These are phyloP conservation scores for Lasioglossum vierecki DNA, from an alignment of 2,888 invertebrate species.

Conservation along the genomic window DNA sequence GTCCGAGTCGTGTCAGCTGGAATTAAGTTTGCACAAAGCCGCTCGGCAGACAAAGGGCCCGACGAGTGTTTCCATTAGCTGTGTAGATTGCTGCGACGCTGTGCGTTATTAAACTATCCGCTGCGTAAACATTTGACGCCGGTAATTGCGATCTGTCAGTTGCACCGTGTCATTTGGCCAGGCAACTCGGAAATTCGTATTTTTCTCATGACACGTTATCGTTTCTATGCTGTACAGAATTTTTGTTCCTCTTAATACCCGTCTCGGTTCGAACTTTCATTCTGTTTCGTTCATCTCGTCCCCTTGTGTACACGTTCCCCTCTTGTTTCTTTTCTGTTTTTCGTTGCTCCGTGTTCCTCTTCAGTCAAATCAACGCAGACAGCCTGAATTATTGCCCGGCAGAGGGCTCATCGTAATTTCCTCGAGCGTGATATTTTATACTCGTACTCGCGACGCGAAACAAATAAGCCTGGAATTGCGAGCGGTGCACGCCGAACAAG, in stretches of 20 bases:
- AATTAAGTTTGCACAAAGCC: conserved; percentile 23
- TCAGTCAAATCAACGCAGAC: conserved; percentile 5
- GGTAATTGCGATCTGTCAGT: conserved; percentile 14
- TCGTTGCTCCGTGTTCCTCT: background rate
- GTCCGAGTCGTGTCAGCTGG: background rate
- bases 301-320: background rate
- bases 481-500: background rate
- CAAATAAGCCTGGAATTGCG: background rate
- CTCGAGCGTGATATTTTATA: background rate
- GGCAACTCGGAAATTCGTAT: background rate
- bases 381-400: too few species aligned
- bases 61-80: conserved; percentile 30
- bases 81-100: background rate
- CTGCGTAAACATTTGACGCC: conserved; percentile 27
- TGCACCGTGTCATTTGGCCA: background rate
- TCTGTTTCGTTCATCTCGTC: background rate
- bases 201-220: background rate
- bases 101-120: conserved; percentile 36
- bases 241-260: background rate
- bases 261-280: background rate
- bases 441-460: background rate
- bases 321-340: background rate
- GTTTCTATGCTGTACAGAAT: background rate
- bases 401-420: conserved; percentile 3
- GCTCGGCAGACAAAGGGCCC: background rate